These are phyloP conservation scores for Drosophila falleni DNA, from an alignment of 2,888 invertebrate genomes.

Conservation along the genomic window DNA sequence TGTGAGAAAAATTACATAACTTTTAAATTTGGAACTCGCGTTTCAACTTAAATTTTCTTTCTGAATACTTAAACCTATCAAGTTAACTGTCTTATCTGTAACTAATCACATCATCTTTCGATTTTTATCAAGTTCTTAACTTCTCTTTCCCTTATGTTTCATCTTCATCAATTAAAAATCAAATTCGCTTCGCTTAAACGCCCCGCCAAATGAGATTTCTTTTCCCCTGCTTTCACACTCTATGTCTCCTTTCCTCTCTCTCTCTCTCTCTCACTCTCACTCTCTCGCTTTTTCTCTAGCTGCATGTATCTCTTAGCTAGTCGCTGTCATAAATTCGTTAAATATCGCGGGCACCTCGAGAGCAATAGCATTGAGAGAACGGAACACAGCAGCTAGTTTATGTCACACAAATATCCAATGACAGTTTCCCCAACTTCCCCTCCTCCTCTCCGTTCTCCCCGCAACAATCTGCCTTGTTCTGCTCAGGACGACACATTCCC, in stretches of 20 bases:
- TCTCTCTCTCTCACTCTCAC: neutral
- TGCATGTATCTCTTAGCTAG: neutral
- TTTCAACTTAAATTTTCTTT: too few relatives aligned
- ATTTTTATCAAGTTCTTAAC: constrained; percentile 8
- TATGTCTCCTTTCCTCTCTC: neutral
- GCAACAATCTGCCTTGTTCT: constrained; percentile 10
- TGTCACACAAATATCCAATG: constrained; percentile 78
- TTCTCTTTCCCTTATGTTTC: neutral
- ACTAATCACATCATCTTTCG: constrained; percentile 9
- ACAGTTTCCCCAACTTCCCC: constrained; percentile 41
- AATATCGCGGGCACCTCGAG: constrained; percentile 61
- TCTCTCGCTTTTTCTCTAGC: neutral
- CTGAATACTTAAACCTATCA: too few relatives aligned
- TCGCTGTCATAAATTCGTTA: constrained; percentile 71
- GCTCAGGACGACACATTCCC: constrained; percentile 63
- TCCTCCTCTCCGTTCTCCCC: too few relatives aligned
- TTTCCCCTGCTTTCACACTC: neutral
- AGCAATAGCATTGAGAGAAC: constrained; percentile 9
- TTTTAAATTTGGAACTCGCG: too few relatives aligned
- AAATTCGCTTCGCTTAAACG: constrained; percentile 70
- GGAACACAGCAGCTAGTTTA: constrained; percentile 62
- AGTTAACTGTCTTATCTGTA: neutral
- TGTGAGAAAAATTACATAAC: too few relatives aligned
- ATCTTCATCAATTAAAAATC: constrained; percentile 71
- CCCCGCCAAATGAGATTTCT: constrained; percentile 69